Conservation (phyloP, 2,113 vertebrate genomes). For the Carettochelys insculpta region DNA sequence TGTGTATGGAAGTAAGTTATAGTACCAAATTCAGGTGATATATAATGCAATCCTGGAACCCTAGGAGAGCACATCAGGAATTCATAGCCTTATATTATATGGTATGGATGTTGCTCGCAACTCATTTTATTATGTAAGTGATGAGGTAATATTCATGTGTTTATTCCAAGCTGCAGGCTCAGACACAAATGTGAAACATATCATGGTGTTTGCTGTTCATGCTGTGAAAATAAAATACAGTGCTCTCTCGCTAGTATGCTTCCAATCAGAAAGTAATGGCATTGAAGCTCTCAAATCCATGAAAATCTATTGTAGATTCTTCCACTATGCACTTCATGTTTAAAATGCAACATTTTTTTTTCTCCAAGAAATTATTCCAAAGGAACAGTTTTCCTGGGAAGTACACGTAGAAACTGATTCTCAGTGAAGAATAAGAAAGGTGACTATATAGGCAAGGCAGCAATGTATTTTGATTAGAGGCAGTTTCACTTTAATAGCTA, state of each 20-base stretch:
- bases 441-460: rapidly evolving
- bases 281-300: background rate
- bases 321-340: background rate
- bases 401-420: background rate
- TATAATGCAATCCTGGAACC: background rate
- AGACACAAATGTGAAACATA: background rate
- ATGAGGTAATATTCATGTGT: rapidly evolving
- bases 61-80: rapidly evolving
- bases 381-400: background rate
- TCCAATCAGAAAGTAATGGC: background rate
- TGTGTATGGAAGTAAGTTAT: background rate
- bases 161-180: background rate
- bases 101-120: background rate
- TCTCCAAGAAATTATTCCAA: background rate
- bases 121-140: background rate
- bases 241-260: background rate
- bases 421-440: background rate
- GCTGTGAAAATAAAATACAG: background rate
- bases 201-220: background rate
- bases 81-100: background rate
- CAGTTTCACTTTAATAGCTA: background rate
- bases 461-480: background rate
- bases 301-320: background rate
- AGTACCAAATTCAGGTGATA: background rate
- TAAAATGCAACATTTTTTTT: background rate